These are phyloP conservation scores for Syngnathus typhle DNA, from an alignment of 2,113 vertebrate species.

Conservation along the genomic window DNA sequence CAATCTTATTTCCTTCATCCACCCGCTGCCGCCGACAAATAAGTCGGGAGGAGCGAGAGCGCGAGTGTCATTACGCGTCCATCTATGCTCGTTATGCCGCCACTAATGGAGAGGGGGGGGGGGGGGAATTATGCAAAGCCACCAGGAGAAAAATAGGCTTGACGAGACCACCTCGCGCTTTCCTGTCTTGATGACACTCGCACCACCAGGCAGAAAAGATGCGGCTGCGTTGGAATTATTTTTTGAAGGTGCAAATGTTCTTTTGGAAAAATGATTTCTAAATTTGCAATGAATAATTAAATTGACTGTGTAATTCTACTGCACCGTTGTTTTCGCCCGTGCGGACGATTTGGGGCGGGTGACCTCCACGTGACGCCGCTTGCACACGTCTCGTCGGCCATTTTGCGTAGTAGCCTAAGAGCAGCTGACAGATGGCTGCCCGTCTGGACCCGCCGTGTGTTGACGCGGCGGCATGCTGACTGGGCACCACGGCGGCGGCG, in stretches of 20 bases:
- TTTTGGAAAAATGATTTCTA: too few relatives aligned
- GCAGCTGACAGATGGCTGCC: constrained; percentile 54
- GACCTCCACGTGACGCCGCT: neutral
- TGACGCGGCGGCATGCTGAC: constrained; percentile 29
- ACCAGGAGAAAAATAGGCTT: constrained; percentile 21
- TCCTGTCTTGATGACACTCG: neutral
- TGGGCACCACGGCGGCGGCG: constrained; percentile 2
- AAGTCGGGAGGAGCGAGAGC: constrained; percentile 23
- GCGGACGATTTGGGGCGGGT: neutral
- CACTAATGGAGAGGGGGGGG: constrained; percentile 51
- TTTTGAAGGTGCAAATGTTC: neutral
- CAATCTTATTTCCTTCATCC: neutral
- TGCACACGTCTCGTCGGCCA: neutral
- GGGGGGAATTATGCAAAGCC: constrained; percentile 49
- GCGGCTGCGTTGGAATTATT: neutral
- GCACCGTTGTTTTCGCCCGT: neutral
- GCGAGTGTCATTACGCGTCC: constrained; percentile 59
- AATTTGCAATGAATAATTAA: too few relatives aligned
- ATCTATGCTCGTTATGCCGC: constrained; percentile 56
- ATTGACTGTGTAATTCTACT: too few relatives aligned
- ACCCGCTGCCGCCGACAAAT: neutral
- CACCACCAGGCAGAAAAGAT: neutral
- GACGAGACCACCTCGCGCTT: neutral
- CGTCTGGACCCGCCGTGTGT: constrained; percentile 27
- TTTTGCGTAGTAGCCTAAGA: constrained; percentile 31